Conservation (phyloP, 2,888 invertebrate genomes). For the Scaptomyza tumidula region DNA sequence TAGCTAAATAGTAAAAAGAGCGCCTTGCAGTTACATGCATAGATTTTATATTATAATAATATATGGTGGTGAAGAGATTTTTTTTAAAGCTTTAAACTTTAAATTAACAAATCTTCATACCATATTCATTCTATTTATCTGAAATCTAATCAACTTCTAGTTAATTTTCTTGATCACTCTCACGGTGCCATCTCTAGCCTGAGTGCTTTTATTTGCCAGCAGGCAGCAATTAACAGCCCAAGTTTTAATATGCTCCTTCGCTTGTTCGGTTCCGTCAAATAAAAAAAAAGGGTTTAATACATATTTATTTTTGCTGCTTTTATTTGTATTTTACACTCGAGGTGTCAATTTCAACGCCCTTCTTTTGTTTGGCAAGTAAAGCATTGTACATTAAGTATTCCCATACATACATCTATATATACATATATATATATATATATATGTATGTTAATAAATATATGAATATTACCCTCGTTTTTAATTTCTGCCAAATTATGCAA, state of each 20-base stretch:
- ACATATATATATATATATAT: slow-evolving; percentile 18
- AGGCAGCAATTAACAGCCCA: slow-evolving; percentile 45
- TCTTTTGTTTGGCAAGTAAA: slow-evolving; percentile 66
- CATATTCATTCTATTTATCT: no score
- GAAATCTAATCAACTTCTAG: not conserved
- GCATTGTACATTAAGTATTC: slow-evolving; percentile 32
- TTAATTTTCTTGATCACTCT: not conserved
- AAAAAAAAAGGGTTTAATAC: slow-evolving; percentile 58
- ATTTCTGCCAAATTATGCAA: slow-evolving; percentile 77
- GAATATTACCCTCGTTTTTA: slow-evolving; percentile 78
- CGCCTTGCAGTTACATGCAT: no score
- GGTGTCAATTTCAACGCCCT: slow-evolving; percentile 84
- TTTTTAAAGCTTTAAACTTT: no score
- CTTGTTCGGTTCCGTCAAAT: slow-evolving; percentile 37
- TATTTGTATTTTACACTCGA: slow-evolving; percentile 75
- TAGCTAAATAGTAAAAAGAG: not conserved
- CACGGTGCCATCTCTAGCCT: slow-evolving; percentile 51
- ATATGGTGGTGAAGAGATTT: no score
- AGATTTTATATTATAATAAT: no score
- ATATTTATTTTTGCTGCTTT: slow-evolving; percentile 51
- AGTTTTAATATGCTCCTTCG: slow-evolving; percentile 54
- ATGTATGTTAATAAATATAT: slow-evolving; percentile 72
- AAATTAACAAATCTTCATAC: no score
- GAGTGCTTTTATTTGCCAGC: slow-evolving; percentile 34
- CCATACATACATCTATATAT: slow-evolving; percentile 3